Evolutionary conservation across 2,113 vertebrate species (phyloP).

Genomic region (Ranitomeya imitator): DNA sequence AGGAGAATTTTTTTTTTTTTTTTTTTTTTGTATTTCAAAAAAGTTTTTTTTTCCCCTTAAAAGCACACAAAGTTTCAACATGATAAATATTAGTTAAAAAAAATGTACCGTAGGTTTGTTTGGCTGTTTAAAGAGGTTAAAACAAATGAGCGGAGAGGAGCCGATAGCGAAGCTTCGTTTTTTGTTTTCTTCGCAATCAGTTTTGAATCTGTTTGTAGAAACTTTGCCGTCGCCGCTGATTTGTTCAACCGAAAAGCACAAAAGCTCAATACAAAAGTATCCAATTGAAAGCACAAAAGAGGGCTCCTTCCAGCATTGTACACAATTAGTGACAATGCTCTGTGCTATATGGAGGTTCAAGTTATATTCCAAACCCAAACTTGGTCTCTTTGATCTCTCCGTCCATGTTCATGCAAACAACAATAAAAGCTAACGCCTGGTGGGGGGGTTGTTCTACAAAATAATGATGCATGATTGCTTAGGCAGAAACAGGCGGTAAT

Average conservation of each 20-base stretch:
- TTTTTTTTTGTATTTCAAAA: constrained; percentile 67
- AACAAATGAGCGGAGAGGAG: constrained; percentile 72
- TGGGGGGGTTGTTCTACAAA: constrained; percentile 12
- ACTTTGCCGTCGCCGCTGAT: background rate
- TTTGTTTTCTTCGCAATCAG: constrained; percentile 8
- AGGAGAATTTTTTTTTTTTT: constrained; percentile 28
- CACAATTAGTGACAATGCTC: constrained; percentile 34
- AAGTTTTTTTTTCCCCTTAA: constrained; percentile 72
- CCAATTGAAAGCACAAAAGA: constrained; percentile 10
- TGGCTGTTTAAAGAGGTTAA: constrained; percentile 70
- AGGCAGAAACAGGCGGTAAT: constrained; percentile 21
- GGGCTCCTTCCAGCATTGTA: background rate
- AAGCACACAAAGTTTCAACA: constrained; percentile 75
- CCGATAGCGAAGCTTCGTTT: constrained; percentile 63
- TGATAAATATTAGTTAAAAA: constrained; percentile 74
- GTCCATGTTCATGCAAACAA: constrained; percentile 35
- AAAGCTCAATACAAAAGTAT: constrained; percentile 39
- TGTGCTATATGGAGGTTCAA: constrained; percentile 31
- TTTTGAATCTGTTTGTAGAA: constrained; percentile 38
- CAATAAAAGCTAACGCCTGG: constrained; percentile 39
- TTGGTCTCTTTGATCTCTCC: constrained; percentile 34
- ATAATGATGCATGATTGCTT: constrained; percentile 52
- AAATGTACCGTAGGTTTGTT: constrained; percentile 71
- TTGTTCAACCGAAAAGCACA: constrained; percentile 10
- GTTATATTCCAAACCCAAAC: constrained; percentile 31